Evolutionary conservation across 2,888 invertebrate genomes (phyloP).

Genomic region (Synanthedon tipuliformis): DNA sequence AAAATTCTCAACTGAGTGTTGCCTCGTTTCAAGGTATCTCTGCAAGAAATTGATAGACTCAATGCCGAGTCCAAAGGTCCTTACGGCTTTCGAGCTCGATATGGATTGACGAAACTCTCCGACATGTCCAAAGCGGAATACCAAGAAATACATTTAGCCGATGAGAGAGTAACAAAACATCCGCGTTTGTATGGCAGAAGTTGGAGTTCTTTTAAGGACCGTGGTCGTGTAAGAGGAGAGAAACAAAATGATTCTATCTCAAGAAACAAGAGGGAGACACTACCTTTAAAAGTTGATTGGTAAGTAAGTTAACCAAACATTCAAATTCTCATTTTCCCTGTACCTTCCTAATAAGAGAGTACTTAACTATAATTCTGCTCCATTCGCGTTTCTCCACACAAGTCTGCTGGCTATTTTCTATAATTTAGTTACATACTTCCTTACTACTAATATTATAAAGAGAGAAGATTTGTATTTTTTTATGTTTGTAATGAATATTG

Average conservation of each 20-base stretch:
- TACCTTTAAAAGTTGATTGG: conserved; percentile 71
- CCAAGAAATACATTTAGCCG: conserved; percentile 52
- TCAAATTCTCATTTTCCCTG: no score
- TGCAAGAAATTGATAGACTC: conserved; percentile 55
- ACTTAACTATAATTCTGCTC: no score
- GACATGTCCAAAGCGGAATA: conserved; percentile 75
- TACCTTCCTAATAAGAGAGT: no score
- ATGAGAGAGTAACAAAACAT: conserved; percentile 31
- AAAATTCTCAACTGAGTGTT: conserved; percentile 3
- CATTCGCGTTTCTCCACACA: no score
- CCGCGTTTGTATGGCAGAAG: conserved; percentile 28
- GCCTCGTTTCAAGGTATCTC: conserved; percentile 48
- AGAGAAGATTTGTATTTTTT: no score
- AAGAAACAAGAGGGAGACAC: conserved; percentile 33
- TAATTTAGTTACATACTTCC: no score
- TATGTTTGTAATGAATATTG: no score
- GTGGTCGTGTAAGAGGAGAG: conserved; percentile 7
- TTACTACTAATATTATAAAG: no score
- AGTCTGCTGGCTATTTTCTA: no score
- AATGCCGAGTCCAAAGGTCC: conserved; percentile 50
- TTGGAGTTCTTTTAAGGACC: conserved; percentile 28
- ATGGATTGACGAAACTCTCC: conserved; percentile 72
- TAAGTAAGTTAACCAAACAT: conserved; percentile 24
- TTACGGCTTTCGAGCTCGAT: conserved; percentile 52
- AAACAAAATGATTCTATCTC: conserved; percentile 16